Evolutionary conservation across 2,888 invertebrate species (phyloP), one percentile per base, ranked within the genome.

Genomic region (Emesis castigata): DNA sequence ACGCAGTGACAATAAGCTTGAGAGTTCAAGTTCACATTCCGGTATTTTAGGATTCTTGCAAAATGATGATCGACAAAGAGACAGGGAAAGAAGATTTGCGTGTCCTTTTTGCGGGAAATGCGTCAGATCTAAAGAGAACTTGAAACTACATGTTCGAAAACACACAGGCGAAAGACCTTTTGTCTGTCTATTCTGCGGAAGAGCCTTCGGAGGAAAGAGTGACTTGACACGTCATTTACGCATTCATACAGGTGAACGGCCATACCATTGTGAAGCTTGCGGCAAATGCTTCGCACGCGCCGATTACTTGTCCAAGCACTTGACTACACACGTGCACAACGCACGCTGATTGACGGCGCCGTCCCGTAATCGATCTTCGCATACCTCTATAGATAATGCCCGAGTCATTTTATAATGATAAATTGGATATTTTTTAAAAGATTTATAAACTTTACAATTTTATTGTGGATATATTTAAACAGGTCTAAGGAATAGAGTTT

Each of bases 61-160:
- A 73, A 96, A 96, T 75, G 95, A 95, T 76, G 95, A 95, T 26
- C 89, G 94, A 69, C 94, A 94, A 79, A 89, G 94, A 69, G 97
- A 98, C 89, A 95, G 98, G 65, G 98, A 98, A 90, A 96, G 98
- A 79, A 96, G 98, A 76, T 98, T 98, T 92, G 98, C 98, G 34
- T 98, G 98, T 89, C 98, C 98, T 0, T 98, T 98, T 91, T 98
- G 98, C 92, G 98, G 98, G 68, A 98, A 98, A 91, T 98, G 98
- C 91, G 98, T 98, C 53, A 96, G 98, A 74, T 98, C 98, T 65
- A 98, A 98, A 93, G 98, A 98, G 94, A 98, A 98, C 91, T 96
- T 98, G 71, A 98, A 98, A 92, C 94, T 98, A 85, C 98, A 98
- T 93, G 98, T 98, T 20, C 96, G 98, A 75, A 98, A 98, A 89